Base-by-base conservation (phyloP, 2,888 invertebrate species). In the Melipona bicolor region DNA sequence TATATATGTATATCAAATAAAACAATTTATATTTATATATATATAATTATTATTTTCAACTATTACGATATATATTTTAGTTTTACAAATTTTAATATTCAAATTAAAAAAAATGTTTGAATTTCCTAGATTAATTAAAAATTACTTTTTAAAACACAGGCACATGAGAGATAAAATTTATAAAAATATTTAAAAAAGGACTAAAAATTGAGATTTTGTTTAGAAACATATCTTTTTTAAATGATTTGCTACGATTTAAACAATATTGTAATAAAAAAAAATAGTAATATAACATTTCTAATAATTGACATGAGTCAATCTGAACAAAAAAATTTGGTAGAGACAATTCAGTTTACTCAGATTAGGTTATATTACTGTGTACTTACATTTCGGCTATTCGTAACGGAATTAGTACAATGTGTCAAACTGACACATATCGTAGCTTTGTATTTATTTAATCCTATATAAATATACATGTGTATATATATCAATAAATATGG, bases 401-500 rank as follows among this genome's bases (percentile, higher is more conserved):
- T 27, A 77, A 67, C 72, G 59, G 27, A 50, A 79, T 49, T 49
- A n/a, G 64, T 89, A 68, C 68, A 77, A 89, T 92, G 90, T 91
- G 92, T 92, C 92, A 92, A 88, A 81, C 85, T 90, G 89, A 90
- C 90, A 88, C 88, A 85, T 76, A 88, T 87, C 91, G 91, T 62
- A 50, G 65, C 52, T 88, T 88, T 77, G 76, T 86, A 86, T 84
- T 81, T 84, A 84, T 77, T 75, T 88, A 88, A 86, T 78, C 50
- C 67, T 72, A 79, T 59, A 79, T 62, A 89, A 78, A 87, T 88
- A 68, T 70, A 74, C 9, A 43, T 9, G 1, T 43, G 43, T 43
- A 11, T 85, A 69, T 54, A 54, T 72, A 52, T 32, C n/a, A 65
- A 78, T 27, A 67, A 87, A 49, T 56, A 90, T 90, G 90, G 83